Conservation (phyloP, 2,888 invertebrate genomes). For the Embidobia sp. region DNA sequence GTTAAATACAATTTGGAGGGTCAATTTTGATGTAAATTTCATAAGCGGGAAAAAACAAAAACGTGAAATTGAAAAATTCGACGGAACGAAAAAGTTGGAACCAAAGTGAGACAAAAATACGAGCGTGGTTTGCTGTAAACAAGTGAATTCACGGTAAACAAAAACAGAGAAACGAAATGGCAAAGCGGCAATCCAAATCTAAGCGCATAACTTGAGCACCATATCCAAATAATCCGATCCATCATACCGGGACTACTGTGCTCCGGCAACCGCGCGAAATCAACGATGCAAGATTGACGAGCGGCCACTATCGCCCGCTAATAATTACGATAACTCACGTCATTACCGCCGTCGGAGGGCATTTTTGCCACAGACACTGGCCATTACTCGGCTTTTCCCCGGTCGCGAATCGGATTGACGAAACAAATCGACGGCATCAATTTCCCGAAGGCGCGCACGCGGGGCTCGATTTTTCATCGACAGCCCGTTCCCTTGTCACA, state of each 20-base stretch:
- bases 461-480: neutral
- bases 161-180: too few species aligned
- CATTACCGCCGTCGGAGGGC: conserved; percentile 4
- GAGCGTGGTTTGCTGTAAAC: too few species aligned
- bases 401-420: conserved; percentile 52
- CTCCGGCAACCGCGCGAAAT: conserved; percentile 1
- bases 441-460: conserved; percentile 20
- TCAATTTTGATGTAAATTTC: too few species aligned
- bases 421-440: conserved; percentile 55
- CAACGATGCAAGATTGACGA: conserved; percentile 23
- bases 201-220: too few species aligned
- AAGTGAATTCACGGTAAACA: too few species aligned
- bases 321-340: conserved; percentile 38
- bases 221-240: conserved; percentile 10
- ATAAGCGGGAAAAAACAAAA: too few species aligned
- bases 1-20: too few species aligned
- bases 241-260: neutral
- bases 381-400: conserved; percentile 51
- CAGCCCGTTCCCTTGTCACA: conserved; percentile 1
- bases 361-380: conserved; percentile 15
- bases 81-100: too few species aligned
- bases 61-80: too few species aligned
- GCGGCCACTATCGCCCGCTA: conserved; percentile 1
- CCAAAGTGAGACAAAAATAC: too few species aligned
- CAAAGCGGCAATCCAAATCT: too few species aligned